Conservation (phyloP, 2,113 vertebrate species). For the Lepisosteus oculatus region DNA sequence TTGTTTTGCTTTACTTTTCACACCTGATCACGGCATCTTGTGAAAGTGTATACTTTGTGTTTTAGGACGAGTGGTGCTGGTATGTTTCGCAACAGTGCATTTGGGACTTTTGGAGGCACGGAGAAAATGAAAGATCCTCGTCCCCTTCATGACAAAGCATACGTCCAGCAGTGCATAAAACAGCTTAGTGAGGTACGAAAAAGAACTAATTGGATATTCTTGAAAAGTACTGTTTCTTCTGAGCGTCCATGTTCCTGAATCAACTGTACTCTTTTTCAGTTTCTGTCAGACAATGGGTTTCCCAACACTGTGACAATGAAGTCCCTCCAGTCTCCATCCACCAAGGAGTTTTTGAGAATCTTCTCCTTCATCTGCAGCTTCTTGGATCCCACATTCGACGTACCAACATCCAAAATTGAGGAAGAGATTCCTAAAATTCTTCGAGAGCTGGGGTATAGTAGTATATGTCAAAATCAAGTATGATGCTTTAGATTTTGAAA, state of each 20-base stretch:
- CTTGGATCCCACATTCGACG: conserved; percentile 80
- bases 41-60: background rate
- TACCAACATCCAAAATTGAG: conserved; percentile 86
- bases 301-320: conserved; percentile 77
- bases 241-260: too few relatives aligned
- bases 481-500: background rate
- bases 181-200: conserved; percentile 83
- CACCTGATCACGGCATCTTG: too few relatives aligned
- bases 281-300: conserved; percentile 79
- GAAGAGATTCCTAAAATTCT: conserved; percentile 90
- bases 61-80: conserved; percentile 70
- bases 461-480: background rate
- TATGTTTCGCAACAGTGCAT: conserved; percentile 74
- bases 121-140: conserved; percentile 94
- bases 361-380: conserved; percentile 86
- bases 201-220: too few relatives aligned
- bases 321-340: conserved; percentile 85
- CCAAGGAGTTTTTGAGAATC: conserved; percentile 93
- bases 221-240: too few relatives aligned
- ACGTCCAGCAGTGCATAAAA: conserved; percentile 87
- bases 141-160: conserved; percentile 90
- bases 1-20: background rate
- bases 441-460: conserved; percentile 80
- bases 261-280: conserved; percentile 56
- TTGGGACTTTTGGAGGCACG: conserved; percentile 74